These are phyloP conservation scores for Magallana angulata DNA, from an alignment of 1,140 invertebrate species.

Conservation along the genomic window DNA sequence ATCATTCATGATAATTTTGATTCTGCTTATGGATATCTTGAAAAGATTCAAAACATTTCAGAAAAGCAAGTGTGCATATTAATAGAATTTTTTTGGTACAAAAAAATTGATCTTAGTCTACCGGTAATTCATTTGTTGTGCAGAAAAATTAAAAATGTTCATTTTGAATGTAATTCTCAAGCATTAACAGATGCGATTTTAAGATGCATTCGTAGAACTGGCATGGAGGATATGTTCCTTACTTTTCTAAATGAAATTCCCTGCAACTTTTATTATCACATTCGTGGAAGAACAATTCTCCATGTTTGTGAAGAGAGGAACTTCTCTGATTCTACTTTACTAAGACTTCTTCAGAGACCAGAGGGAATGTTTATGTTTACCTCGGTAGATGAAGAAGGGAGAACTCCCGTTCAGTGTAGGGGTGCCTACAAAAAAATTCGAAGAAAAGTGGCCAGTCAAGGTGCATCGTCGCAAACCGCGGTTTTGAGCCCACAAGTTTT, in stretches of 20 bases:
- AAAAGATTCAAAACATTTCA: no score
- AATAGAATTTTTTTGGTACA: no score
- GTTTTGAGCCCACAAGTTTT: no score
- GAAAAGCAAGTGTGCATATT: no score
- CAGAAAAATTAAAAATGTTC: not conserved
- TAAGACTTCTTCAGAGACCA: not conserved
- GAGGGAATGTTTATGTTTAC: not conserved
- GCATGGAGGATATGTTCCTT: not conserved
- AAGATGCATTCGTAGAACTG: no score
- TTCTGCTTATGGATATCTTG: no score
- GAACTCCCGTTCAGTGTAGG: not conserved
- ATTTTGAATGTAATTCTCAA: not conserved
- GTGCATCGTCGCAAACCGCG: no score
- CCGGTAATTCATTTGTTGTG: no score
- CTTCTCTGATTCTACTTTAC: not conserved
- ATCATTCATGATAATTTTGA: no score
- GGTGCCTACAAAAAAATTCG: not conserved
- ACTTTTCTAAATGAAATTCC: not conserved
- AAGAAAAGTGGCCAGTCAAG: no score
- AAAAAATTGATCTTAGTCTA: no score
- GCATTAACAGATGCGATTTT: rapidly evolving
- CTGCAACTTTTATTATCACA: no score
- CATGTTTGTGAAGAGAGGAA: not conserved
- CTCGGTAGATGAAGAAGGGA: not conserved
- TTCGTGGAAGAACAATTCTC: not conserved